These are phyloP conservation scores for Spea bombifrons DNA, from an alignment of 2,113 vertebrate species.

Conservation along the genomic window DNA sequence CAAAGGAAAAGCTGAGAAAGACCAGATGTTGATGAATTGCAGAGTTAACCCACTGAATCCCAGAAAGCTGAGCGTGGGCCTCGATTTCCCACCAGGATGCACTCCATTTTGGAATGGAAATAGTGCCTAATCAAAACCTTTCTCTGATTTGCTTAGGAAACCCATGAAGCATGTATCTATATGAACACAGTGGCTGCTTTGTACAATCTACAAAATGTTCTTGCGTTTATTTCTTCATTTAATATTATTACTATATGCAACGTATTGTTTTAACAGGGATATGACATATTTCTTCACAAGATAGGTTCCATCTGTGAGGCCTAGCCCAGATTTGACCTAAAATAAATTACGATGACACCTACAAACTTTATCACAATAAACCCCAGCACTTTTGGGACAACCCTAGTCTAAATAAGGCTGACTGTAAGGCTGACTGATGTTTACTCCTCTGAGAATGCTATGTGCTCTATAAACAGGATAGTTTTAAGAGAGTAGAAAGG, in stretches of 20 bases:
- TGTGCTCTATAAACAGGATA: constrained; percentile 48
- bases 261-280: constrained; percentile 16
- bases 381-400: constrained; percentile 27
- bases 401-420: constrained; percentile 45
- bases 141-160: constrained; percentile 61
- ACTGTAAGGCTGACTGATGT: constrained; percentile 45
- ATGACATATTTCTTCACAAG: constrained; percentile 27
- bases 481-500: constrained; percentile 25
- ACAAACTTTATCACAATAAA: constrained; percentile 49
- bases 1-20: constrained; percentile 59
- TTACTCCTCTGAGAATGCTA: constrained; percentile 38
- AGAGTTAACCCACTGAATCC: constrained; percentile 51
- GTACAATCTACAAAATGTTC: constrained; percentile 33
- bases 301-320: constrained; percentile 38
- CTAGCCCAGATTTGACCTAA: constrained; percentile 37
- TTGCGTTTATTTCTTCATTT: constrained; percentile 31
- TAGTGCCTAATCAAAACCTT: constrained; percentile 57
- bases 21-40: constrained; percentile 65
- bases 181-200: constrained; percentile 66
- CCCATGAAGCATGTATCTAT: constrained; percentile 61
- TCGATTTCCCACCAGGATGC: background rate
- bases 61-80: background rate
- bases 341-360: constrained; percentile 53
- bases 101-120: background rate
- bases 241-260: background rate